These are phyloP conservation scores for Sciurus vulgaris DNA, from an alignment of 2,797 vertebrate genomes.

Conservation along the genomic window DNA sequence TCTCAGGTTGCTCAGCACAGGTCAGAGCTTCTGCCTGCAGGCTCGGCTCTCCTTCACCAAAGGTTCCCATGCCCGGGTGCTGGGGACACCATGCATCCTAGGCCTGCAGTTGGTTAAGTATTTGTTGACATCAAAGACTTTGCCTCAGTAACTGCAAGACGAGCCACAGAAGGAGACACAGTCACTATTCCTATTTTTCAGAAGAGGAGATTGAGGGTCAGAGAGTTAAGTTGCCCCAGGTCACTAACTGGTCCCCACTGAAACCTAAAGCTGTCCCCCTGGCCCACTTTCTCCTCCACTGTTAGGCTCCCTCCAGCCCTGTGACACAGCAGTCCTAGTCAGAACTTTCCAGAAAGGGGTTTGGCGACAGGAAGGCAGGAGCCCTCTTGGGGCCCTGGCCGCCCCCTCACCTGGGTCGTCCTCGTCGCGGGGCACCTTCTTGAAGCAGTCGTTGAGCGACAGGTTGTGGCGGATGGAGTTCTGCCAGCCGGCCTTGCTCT, in stretches of 20 bases:
- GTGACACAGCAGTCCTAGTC: not conserved
- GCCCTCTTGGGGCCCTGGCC: accelerated
- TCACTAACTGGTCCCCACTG: too few relatives aligned
- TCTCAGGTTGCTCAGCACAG: not conserved
- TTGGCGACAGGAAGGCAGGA: not conserved
- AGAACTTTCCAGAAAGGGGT: not conserved
- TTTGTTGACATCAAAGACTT: not conserved
- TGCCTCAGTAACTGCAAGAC: accelerated
- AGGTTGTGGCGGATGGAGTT: slow-evolving; percentile 97
- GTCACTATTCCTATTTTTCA: not conserved
- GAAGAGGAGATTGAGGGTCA: not conserved
- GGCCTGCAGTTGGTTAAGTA: accelerated
- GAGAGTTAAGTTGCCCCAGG: not conserved
- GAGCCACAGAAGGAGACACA: not conserved
- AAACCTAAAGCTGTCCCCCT: not conserved
- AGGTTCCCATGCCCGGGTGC: accelerated
- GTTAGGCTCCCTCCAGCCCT: not conserved
- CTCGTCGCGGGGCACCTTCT: slow-evolving; percentile 93
- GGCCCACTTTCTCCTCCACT: accelerated
- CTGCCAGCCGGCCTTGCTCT: slow-evolving; percentile 96
- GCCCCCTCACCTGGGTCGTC: slow-evolving; percentile 92
- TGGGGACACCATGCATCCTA: accelerated
- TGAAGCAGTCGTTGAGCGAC: slow-evolving; percentile 97
- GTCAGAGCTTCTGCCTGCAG: not conserved
- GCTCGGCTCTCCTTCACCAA: too few relatives aligned